Percentiles rank a stretch among this genome's conserved stretches.
Conservation (phyloP, 2,113 vertebrate genomes). For the Heterotis niloticus region DNA sequence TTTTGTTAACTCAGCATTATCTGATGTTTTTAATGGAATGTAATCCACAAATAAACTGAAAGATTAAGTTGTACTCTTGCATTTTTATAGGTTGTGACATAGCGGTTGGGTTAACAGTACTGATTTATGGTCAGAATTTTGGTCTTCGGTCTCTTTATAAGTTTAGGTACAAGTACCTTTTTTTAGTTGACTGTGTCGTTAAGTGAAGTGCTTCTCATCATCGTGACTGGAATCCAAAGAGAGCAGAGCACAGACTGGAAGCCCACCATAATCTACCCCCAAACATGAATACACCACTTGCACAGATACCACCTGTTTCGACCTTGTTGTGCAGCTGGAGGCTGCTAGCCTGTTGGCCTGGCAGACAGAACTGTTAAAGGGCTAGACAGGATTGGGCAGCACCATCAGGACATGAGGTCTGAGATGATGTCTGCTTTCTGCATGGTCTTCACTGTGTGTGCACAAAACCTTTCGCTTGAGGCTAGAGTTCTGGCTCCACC, state of each 20-base stretch:
- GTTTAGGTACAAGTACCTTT: no score
- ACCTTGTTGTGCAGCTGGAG: conserved; percentile 22
- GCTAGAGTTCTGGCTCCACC: neutral
- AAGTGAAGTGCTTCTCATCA: neutral
- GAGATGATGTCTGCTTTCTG: neutral
- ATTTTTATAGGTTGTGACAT: no score
- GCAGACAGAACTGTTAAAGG: conserved; percentile 19
- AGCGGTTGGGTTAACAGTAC: no score
- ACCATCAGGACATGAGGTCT: neutral
- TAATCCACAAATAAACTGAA: no score
- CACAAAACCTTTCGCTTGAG: neutral
- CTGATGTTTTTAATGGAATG: no score
- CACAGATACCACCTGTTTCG: conserved; percentile 3
- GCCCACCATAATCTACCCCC: neutral
- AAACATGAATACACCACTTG: neutral
- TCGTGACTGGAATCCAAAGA: neutral
- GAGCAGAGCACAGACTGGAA: neutral
- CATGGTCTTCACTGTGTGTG: neutral
- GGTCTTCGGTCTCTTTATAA: no score
- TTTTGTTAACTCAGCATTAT: no score
- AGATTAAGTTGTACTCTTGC: no score
- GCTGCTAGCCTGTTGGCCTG: conserved; percentile 4
- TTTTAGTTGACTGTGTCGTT: no score
- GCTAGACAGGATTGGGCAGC: conserved; percentile 1
- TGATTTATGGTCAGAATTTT: no score